Base-by-base conservation (phyloP, 1,140 invertebrate species). In the Drosophila chauvacae region DNA sequence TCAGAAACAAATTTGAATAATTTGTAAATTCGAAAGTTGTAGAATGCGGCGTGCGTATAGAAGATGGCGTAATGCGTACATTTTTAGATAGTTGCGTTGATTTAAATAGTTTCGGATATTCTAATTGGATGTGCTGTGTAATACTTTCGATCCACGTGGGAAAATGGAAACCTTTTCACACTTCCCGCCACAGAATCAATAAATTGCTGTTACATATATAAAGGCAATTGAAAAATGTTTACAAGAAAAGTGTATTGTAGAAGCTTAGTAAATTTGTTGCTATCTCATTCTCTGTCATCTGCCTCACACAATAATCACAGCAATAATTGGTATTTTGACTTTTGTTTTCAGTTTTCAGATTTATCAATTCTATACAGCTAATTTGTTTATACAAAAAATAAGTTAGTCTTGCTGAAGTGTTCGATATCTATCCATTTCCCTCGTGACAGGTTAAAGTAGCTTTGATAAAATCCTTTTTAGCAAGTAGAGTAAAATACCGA, bases 291-390 rank as follows among this genome's bases (percentile, higher is more conserved):
- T 50, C 60, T 48, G 35, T 50, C 53, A 28, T 58, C 63, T 77
- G 47, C 68, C 76, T 82, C 79, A 73, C 60, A 64, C 75, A 70
- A 73, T 62, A 88, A 87, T 87, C 83, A 87, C 83, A 87, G 83
- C 80, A 70, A 47, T 70, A 70, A 73, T 85, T 76, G 42, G 68
- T 76, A 47, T 64, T 51, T 48, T 68, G 42, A 35, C 44, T 81
- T 86, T 77, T 79, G 58, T 72, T 77, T 79, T 84, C 73, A 55
- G 64, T 58, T 80, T 57, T 85, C 48, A 73, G 77, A 65, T 51
- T 69, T 74, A 45, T 73, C 51, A 57, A 73, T 56, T 57, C 45
- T 64, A 68, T 28, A 44, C 41, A 18, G 13, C 47, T 76, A 77
- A 65, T 75, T 35, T 56, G 20, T 56, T 44, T 69, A 30, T 77